Evolutionary conservation across 2,888 invertebrate genomes (phyloP).

Genomic region (Griposia aprilina): DNA sequence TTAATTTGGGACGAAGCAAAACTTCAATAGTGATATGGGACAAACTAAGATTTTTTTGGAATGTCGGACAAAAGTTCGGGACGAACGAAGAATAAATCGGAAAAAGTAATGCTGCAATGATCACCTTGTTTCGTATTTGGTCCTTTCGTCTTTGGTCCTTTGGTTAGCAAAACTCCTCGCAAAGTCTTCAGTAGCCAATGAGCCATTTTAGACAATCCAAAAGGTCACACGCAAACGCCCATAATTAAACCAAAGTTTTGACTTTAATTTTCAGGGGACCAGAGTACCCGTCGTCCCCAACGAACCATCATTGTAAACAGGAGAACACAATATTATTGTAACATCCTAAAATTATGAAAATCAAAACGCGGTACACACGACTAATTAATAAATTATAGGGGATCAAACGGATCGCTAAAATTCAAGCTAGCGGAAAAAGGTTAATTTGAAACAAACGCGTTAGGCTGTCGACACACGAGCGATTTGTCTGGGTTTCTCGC

Average conservation of each 20-base stretch:
- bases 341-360: constrained; percentile 45
- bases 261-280: not conserved
- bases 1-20: no score
- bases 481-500: constrained; percentile 45
- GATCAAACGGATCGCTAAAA: constrained; percentile 66
- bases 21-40: no score
- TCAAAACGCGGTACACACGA: constrained; percentile 38
- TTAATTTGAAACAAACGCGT: constrained; percentile 62
- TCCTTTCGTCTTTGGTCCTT: not conserved
- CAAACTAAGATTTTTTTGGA: no score
- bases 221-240: not conserved
- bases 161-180: not conserved
- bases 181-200: not conserved
- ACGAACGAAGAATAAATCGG: not conserved
- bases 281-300: not conserved
- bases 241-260: constrained; percentile 14
- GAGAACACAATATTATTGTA: not conserved
- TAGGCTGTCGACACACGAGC: constrained; percentile 53
- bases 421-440: constrained; percentile 65
- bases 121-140: not conserved
- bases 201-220: not conserved
- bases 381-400: constrained; percentile 61
- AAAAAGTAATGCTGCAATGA: not conserved
- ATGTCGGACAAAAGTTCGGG: no score
- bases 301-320: not conserved